Base-by-base conservation (phyloP, 2,797 vertebrate genomes). In the Chrosomus eos region DNA sequence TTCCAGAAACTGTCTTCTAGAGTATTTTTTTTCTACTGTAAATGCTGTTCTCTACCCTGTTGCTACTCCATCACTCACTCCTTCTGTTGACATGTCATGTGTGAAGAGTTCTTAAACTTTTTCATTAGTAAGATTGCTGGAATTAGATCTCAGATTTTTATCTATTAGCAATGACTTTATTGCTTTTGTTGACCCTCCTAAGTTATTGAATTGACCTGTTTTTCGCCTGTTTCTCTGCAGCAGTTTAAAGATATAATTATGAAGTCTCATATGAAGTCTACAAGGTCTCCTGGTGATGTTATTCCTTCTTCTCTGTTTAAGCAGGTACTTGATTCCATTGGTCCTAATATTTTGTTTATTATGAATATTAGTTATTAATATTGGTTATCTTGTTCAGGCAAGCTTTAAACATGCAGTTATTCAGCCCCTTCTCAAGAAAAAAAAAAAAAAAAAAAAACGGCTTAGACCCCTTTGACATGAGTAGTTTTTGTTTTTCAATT, bases 341-440 rank as follows among this genome's bases (percentile, higher is more conserved):
- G 75, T 21, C 55, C 33, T 7, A 7, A 7, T 38, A 38, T 38
- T 23, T 2, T 62, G 21, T 33, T 11, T 55, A 60, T 58, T 33
- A 14, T 77, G 5, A 78, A 62, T 43, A 13, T 5, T 38, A 78
- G 75, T 55, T n/a, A n/a, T n/a, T n/a, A n/a, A n/a, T n/a, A n/a
- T n/a, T 5, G 40, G 7, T 78, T 55, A 10, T 77, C 33, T 23
- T 55, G 28, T 76, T 76, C 7, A 9, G 0, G n/a, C 5, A 3
- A 43, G 70, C n/a, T 77, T 53, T 77, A 60, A 77, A 38, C 82
- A 60, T 7, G 89, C 91, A 86, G 87, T 76, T 9, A 31, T 76
- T 76, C 28, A 55, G 43, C 74, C 48, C 2, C 74, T 76, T 36
- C 33, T 36, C 33, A 10, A 40, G 10, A 2, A 40, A 40, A 40